Evolutionary conservation across 2,797 vertebrate species (phyloP).

Genomic region (Enoplosus armatus): DNA sequence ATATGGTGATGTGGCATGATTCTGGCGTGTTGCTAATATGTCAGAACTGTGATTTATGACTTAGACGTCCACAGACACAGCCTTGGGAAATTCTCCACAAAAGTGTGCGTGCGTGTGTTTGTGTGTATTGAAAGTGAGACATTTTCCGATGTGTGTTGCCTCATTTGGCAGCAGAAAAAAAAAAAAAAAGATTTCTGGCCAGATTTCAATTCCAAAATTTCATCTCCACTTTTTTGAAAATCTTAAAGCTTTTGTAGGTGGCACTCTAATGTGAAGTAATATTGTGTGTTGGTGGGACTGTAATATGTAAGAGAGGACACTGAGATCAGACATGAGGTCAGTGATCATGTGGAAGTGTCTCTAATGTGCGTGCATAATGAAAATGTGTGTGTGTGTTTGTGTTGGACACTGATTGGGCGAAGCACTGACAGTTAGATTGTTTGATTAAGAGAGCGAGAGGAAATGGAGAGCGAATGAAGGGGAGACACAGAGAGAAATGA

Average conservation of each 20-base stretch:
- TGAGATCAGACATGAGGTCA: slow-evolving; percentile 19
- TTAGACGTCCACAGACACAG: slow-evolving; percentile 50
- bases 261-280: not conserved
- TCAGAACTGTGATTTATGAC: slow-evolving; percentile 79
- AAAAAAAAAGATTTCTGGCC: not conserved
- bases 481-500: slow-evolving; percentile 16
- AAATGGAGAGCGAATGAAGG: slow-evolving; percentile 33
- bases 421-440: slow-evolving; percentile 40
- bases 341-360: slow-evolving; percentile 14
- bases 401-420: slow-evolving; percentile 36
- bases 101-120: not conserved
- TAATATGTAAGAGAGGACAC: not conserved
- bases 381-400: slow-evolving; percentile 26
- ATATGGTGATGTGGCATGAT: slow-evolving; percentile 77
- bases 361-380: slow-evolving; percentile 23
- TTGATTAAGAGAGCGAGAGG: slow-evolving; percentile 49
- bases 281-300: not conserved
- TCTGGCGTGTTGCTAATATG: slow-evolving; percentile 70
- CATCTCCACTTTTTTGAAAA: not conserved
- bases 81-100: slow-evolving; percentile 17
- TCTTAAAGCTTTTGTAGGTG: not conserved
- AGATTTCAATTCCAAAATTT: not conserved
- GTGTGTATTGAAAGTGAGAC: slow-evolving; percentile 4
- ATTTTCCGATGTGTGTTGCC: not conserved
- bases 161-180: slow-evolving; percentile 18